Percentiles rank a stretch among this genome's conserved stretches.
These are phyloP conservation scores for Merops nubicus DNA, from an alignment of 2,113 vertebrate species.

Conservation along the genomic window DNA sequence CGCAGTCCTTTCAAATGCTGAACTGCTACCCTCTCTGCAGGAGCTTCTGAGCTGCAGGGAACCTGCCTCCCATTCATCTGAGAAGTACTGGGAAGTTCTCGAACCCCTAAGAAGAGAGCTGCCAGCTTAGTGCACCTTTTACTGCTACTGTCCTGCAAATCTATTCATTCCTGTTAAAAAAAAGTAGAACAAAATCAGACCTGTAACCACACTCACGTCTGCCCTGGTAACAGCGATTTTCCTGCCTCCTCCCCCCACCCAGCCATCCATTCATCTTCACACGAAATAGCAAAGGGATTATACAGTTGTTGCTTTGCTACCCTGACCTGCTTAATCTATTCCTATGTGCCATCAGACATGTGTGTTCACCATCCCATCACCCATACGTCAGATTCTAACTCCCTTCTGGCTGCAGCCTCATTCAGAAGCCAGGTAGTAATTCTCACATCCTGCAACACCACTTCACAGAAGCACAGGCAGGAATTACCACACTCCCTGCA, in stretches of 20 bases:
- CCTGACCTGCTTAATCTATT: conserved; percentile 62
- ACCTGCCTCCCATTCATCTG: neutral
- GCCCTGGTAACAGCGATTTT: neutral
- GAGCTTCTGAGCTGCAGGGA: neutral
- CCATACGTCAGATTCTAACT: conserved; percentile 6
- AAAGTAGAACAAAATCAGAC: neutral
- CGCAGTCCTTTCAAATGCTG: neutral
- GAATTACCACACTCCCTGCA: neutral
- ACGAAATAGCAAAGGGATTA: conserved; percentile 54
- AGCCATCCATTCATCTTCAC: conserved; percentile 44
- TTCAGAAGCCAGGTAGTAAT: neutral
- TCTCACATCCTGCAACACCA: neutral
- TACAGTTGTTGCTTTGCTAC: conserved; percentile 42
- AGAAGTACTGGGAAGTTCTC: neutral
- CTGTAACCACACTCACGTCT: neutral
- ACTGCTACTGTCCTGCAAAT: neutral
- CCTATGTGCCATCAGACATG: neutral
- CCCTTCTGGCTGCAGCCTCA: conserved; percentile 10
- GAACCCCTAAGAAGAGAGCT: neutral
- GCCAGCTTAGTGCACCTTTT: neutral
- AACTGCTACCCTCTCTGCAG: neutral
- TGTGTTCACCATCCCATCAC: neutral
- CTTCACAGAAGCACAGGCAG: neutral
- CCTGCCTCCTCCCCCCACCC: neutral
- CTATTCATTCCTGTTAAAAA: neutral